Base-by-base conservation (phyloP, 2,113 vertebrate genomes). In the Channa argus region DNA sequence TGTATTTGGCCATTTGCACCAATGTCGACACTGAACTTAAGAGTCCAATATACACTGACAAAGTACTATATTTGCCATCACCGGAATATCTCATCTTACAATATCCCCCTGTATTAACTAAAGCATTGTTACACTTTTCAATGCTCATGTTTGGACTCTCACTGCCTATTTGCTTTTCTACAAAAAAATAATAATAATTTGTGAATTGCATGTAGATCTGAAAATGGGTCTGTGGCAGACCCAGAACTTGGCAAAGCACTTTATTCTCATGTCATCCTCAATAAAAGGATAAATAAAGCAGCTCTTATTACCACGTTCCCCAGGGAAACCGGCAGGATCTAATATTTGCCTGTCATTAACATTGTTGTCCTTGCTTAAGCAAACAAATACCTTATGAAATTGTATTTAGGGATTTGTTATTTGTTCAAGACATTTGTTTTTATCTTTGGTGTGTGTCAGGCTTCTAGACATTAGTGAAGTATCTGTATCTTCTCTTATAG, bases 381-480 rank as follows among this genome's bases (percentile, higher is more conserved):
- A 86, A 84, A 86, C 78, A 82, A 84, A 84, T 74, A 72, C 45
- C 70, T 78, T 37, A 61, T 63, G 71, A 74, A 79, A 79, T 71
- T 54, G 63, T 72, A 66, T 76, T 69, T 68, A 81, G 77, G 74
- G 71, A 81, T 84, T 82, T 84, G 74, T 74, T 66, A 63, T 84
- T 81, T 83, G 71, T 58, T 34, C 45, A 62, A 76, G 71, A 77
- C 49, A 34, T 69, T 34, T 63, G 77, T 71, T 41, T 78, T 85
- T 74, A 79, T 74, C 66, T 71, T 69, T 70, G 3, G 77, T 65
- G 68, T 59, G 55, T 67, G 64, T 77, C 63, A 58, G 13, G 8
- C 77, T 81, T 47, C 46, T 63, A 77, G 79, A 74, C 45, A 56
- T 47, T 38, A 24, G 61, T 8, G 15, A 75, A 69, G 83, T 84